phyloP scores from a whole-genome alignment of 2,888 invertebrate species.

The Pimpla rufipes region DNA sequence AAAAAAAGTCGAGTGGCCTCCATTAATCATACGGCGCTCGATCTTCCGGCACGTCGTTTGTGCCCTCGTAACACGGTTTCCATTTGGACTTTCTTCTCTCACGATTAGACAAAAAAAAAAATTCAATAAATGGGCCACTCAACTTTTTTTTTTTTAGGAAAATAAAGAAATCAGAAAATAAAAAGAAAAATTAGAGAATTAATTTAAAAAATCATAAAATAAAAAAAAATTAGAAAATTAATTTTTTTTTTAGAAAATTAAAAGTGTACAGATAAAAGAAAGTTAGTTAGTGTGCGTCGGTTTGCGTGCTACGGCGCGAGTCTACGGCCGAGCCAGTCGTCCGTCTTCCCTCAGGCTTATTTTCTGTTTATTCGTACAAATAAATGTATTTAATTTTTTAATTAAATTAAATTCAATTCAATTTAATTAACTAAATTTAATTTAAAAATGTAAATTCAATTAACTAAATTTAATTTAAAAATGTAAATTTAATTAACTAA shows the following conservation, averaged over 20 bases:
- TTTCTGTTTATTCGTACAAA: conserved; percentile 6
- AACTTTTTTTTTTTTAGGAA: conserved; percentile 19
- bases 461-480: too few species aligned
- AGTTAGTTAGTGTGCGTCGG: conserved; percentile 79
- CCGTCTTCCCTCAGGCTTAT: conserved; percentile 62
- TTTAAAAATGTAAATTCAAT: too few species aligned
- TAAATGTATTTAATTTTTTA: conserved; percentile 4
- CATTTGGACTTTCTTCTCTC: conserved; percentile 38
- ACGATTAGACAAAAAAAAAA: conserved; percentile 9
- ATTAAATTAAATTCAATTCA: too few species aligned
- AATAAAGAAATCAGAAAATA: conserved; percentile 20
- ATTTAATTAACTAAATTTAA: too few species aligned
- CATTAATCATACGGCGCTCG: conserved; percentile 54
- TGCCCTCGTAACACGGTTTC: conserved; percentile 64
- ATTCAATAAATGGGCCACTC: conserved; percentile 25
- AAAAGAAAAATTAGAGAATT: too few species aligned
- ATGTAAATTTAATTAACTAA: too few species aligned
- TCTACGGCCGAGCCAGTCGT: conserved; percentile 80
- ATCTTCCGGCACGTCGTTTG: conserved; percentile 57
- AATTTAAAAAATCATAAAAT: too few species aligned
- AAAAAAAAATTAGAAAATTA: too few species aligned
- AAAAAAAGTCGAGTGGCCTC: conserved; percentile 66
- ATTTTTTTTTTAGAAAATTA: conserved; percentile 50
- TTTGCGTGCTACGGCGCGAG: conserved; percentile 85
- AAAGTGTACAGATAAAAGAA: conserved; percentile 67